Evolutionary conservation across 2,113 vertebrate genomes (phyloP).

Genomic region (Thunnus maccoyii): DNA sequence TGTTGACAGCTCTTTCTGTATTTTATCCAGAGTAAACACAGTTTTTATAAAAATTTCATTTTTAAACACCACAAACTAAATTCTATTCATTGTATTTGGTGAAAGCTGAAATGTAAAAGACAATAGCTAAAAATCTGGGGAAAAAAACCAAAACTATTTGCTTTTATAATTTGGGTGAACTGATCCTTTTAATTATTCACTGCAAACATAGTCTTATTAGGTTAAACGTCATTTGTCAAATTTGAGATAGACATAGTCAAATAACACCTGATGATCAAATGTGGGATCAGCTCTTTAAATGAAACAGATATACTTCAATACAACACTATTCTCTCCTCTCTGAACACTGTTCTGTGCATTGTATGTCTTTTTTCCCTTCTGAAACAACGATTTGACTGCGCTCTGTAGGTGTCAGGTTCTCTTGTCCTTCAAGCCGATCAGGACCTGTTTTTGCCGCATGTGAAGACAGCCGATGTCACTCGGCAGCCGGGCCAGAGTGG

Average conservation of each 20-base stretch:
- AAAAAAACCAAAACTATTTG: no score
- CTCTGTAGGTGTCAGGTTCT: conserved; percentile 71
- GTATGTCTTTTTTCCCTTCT: conserved; percentile 32
- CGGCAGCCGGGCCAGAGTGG: conserved; percentile 74
- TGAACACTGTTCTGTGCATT: conserved; percentile 4
- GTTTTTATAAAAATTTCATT: no score
- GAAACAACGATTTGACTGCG: conserved; percentile 66
- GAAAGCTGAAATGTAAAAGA: no score
- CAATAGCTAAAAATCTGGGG: no score
- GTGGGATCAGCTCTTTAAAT: background rate
- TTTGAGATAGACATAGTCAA: background rate
- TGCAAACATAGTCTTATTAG: background rate
- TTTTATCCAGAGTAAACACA: background rate
- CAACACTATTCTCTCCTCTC: conserved; percentile 11
- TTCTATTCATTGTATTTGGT: no score
- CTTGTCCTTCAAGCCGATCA: conserved; percentile 77
- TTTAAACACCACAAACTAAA: background rate
- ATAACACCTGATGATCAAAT: background rate
- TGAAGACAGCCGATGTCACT: conserved; percentile 79
- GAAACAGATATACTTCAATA: conserved; percentile 12
- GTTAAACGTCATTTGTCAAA: background rate
- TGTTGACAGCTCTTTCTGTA: background rate
- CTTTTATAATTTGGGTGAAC: no score
- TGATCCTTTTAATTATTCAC: background rate
- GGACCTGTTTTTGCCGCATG: conserved; percentile 59